A percentile compares a stretch with the other conserved stretches of the same genome.
Conservation (phyloP, 2,797 vertebrate species). For the Aulostomus chinensis region DNA sequence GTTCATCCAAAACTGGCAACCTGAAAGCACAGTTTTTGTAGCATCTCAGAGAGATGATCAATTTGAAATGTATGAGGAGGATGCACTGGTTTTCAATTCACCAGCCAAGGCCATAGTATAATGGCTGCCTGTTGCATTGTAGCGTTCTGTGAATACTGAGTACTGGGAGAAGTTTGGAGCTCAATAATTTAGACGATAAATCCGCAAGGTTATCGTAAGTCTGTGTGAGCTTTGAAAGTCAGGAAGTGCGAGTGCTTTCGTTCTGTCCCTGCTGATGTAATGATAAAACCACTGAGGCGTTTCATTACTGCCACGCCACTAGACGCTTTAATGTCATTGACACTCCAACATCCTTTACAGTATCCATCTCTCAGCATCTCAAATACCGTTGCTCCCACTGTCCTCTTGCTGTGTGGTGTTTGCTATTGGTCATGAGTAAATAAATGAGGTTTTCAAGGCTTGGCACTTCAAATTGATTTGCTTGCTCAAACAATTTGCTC, state of each 20-base stretch:
- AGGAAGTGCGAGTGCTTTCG: slow-evolving; percentile 51
- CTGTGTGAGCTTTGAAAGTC: slow-evolving; percentile 63
- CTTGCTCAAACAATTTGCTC: slow-evolving; percentile 79
- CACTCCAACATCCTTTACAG: slow-evolving; percentile 63
- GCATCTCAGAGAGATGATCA: slow-evolving; percentile 42
- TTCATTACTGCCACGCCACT: slow-evolving; percentile 69
- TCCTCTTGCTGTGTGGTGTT: slow-evolving; percentile 51
- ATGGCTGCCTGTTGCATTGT: slow-evolving; percentile 45
- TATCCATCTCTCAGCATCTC: slow-evolving; percentile 57
- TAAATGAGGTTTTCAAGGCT: slow-evolving; percentile 65
- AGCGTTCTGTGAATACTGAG: slow-evolving; percentile 50
- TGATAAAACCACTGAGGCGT: slow-evolving; percentile 73
- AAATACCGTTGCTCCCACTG: slow-evolving; percentile 42
- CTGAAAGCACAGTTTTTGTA: slow-evolving; percentile 21
- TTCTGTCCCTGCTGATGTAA: slow-evolving; percentile 64
- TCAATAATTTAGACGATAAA: slow-evolving; percentile 60
- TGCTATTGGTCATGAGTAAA: slow-evolving; percentile 70
- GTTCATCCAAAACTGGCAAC: too few species aligned
- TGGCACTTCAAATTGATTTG: slow-evolving; percentile 77
- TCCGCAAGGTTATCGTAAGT: slow-evolving; percentile 73
- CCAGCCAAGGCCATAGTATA: slow-evolving; percentile 49
- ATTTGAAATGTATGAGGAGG: slow-evolving; percentile 49
- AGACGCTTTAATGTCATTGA: slow-evolving; percentile 67
- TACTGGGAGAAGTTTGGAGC: slow-evolving; percentile 47
- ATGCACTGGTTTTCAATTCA: slow-evolving; percentile 47